Evolutionary conservation across 2,113 vertebrate genomes (phyloP).

Genomic region (Perccottus glenii): DNA sequence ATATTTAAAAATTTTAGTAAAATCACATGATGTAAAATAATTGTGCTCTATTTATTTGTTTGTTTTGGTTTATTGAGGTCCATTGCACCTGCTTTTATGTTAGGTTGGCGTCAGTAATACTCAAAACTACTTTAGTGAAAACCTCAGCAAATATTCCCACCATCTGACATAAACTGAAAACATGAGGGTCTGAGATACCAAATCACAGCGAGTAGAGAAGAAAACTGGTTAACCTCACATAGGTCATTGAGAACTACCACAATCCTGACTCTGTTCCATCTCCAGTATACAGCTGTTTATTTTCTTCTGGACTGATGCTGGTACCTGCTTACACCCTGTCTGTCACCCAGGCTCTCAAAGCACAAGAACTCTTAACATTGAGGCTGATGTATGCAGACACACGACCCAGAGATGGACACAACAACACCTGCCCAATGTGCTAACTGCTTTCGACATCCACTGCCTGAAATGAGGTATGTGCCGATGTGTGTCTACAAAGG

Average conservation of each 20-base stretch:
- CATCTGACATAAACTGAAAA: conserved; percentile 20
- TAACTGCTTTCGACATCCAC: conserved; percentile 53
- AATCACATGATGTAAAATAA: no score
- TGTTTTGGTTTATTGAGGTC: conserved; percentile 20
- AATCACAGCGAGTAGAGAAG: no score
- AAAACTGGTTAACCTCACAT: conserved; percentile 56
- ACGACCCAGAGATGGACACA: conserved; percentile 52
- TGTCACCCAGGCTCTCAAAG: conserved; percentile 36
- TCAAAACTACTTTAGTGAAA: conserved; percentile 33
- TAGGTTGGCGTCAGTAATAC: conserved; percentile 13
- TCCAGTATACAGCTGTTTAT: conserved; percentile 31
- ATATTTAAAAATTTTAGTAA: conserved; percentile 15
- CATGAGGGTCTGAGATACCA: no score
- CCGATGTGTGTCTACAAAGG: conserved; percentile 18
- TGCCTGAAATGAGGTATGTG: conserved; percentile 31
- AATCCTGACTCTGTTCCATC: conserved; percentile 33
- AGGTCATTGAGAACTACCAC: conserved; percentile 37
- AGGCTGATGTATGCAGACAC: conserved; percentile 62
- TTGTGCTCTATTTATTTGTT: conserved; percentile 20
- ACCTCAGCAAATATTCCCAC: conserved; percentile 10
- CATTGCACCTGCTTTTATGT: conserved; percentile 27
- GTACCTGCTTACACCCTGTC: conserved; percentile 14
- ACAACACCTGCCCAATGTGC: conserved; percentile 44
- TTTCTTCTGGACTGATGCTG: conserved; percentile 10
- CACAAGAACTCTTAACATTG: conserved; percentile 43